These are phyloP conservation scores for Ennomos erosarius DNA, from an alignment of 2,888 invertebrate genomes.

Conservation along the genomic window DNA sequence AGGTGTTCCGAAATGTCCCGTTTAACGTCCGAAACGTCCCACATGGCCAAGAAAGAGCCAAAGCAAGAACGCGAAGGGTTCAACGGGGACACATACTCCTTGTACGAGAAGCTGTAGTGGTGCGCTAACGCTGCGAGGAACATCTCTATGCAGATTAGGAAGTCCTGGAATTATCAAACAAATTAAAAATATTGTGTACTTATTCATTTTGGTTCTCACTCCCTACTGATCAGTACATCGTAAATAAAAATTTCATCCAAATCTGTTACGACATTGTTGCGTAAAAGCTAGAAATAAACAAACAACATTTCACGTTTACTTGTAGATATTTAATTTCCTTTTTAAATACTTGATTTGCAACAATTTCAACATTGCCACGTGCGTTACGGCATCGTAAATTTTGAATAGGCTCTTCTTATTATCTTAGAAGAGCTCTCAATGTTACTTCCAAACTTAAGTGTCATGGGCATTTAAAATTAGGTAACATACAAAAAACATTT, in stretches of 20 bases:
- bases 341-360: too few species aligned
- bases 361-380: too few species aligned
- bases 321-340: too few species aligned
- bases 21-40: conserved; percentile 98
- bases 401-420: too few species aligned
- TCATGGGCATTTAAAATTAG: conserved; percentile 1
- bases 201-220: too few species aligned
- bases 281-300: too few species aligned
- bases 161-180: conserved; percentile 88
- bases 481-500: conserved; percentile 4
- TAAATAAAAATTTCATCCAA: too few species aligned
- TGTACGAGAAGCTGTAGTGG: conserved; percentile 97
- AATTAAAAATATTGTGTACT: not conserved
- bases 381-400: too few species aligned
- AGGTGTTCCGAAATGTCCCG: conserved; percentile 97
- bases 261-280: too few species aligned
- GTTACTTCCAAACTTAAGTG: not conserved
- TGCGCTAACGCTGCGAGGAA: conserved; percentile 98
- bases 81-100: conserved; percentile 88
- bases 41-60: conserved; percentile 95
- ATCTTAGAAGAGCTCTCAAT: too few species aligned
- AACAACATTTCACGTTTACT: too few species aligned
- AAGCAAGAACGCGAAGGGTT: conserved; percentile 87
- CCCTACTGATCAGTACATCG: too few species aligned
- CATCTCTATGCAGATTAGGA: conserved; percentile 99